Evolutionary conservation across 2,797 vertebrate species (phyloP).

Genomic region (Danio kyathit): DNA sequence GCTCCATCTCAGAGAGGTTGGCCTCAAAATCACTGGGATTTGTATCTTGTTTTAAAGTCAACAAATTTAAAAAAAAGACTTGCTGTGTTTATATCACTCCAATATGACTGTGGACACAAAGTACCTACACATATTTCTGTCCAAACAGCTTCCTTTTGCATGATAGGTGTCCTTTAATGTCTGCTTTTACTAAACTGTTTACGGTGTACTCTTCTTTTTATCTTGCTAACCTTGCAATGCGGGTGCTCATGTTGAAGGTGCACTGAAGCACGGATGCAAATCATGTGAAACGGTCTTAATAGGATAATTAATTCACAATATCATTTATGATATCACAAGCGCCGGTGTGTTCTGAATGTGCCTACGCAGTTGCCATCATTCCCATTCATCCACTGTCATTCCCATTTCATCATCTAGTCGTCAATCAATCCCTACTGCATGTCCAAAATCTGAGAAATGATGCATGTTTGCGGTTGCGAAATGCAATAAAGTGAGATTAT

Average conservation of each 20-base stretch:
- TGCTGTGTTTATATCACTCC: no score
- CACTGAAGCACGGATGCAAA: constrained; percentile 55
- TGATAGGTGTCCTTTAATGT: not conserved
- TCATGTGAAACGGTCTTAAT: constrained; percentile 70
- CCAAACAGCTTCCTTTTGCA: no score
- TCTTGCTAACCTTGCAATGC: not conserved
- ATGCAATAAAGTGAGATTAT: not conserved
- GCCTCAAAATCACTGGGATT: no score
- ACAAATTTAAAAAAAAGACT: no score
- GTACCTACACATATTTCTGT: no score
- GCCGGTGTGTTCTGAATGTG: constrained; percentile 9
- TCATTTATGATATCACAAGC: constrained; percentile 21
- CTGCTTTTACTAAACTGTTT: not conserved
- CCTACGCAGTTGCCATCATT: not conserved
- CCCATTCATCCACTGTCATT: constrained; percentile 14
- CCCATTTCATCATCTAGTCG: constrained; percentile 17
- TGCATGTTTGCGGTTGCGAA: not conserved
- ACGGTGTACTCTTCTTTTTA: not conserved
- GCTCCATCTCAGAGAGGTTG: no score
- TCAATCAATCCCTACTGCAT: constrained; percentile 18
- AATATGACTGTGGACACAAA: no score
- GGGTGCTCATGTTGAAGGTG: not conserved
- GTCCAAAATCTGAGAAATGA: not conserved
- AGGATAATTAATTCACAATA: constrained; percentile 28
- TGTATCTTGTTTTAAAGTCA: no score